These are phyloP conservation scores for Pammene aurita DNA, from an alignment of 2,888 invertebrate species.

Conservation along the genomic window DNA sequence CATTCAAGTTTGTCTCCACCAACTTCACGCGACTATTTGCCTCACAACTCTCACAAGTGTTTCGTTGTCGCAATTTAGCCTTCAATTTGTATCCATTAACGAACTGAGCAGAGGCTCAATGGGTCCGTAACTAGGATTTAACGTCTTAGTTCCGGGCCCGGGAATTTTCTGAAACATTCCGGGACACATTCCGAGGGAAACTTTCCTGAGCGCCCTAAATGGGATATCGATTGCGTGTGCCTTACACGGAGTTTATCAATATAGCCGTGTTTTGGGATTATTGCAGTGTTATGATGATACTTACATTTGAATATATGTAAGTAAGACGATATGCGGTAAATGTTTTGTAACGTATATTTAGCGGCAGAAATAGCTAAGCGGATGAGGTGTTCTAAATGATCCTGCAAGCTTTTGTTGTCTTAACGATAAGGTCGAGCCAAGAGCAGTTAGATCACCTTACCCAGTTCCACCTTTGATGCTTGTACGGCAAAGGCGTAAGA, in stretches of 20 bases:
- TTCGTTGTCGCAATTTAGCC: slow-evolving; percentile 61
- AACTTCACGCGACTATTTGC: slow-evolving; percentile 17
- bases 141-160: slow-evolving; percentile 72
- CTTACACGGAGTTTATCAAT: slow-evolving; percentile 33
- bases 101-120: slow-evolving; percentile 67
- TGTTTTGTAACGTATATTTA: background rate
- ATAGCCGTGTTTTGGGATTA: slow-evolving; percentile 27
- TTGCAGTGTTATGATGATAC: slow-evolving; percentile 11
- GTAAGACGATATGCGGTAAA: background rate
- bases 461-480: too few relatives aligned
- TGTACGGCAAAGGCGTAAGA: too few relatives aligned
- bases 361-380: too few relatives aligned
- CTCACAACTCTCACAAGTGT: slow-evolving; percentile 48
- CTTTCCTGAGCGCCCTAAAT: slow-evolving; percentile 58
- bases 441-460: too few relatives aligned
- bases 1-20: background rate
- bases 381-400: too few relatives aligned
- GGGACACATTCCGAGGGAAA: slow-evolving; percentile 72
- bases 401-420: too few relatives aligned
- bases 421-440: too few relatives aligned
- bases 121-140: slow-evolving; percentile 73
- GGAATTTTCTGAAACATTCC: slow-evolving; percentile 76
- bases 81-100: slow-evolving; percentile 72
- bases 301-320: too few relatives aligned
- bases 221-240: slow-evolving; percentile 51